Evolutionary conservation across 2,888 invertebrate species (phyloP).

Genomic region (Ellobium chinense): DNA sequence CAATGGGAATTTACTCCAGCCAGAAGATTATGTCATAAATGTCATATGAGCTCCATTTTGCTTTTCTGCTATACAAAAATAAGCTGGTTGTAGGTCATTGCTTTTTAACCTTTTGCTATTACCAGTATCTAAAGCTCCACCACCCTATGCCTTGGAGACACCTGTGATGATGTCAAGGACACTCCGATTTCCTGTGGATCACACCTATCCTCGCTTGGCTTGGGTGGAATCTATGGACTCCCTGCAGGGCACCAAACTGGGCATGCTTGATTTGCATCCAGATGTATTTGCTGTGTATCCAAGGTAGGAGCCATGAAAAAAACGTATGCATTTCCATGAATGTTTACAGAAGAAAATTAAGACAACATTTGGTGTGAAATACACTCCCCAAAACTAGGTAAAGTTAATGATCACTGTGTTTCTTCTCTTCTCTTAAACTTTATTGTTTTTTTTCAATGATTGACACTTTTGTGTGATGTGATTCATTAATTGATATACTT

Average conservation of each 20-base stretch:
- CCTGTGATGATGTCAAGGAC: constrained; percentile 72
- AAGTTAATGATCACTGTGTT: no score
- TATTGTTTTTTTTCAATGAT: no score
- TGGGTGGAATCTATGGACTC: constrained; percentile 78
- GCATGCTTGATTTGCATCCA: constrained; percentile 93
- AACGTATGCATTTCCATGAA: background rate
- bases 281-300: constrained; percentile 90
- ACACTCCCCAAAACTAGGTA: background rate
- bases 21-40: no score
- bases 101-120: background rate
- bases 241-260: constrained; percentile 81
- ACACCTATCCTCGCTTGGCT: constrained; percentile 71
- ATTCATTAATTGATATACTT: no score
- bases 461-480: no score
- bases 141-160: constrained; percentile 7
- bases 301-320: constrained; percentile 79
- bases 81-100: no score
- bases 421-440: no score
- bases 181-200: constrained; percentile 63
- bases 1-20: no score
- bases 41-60: no score
- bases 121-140: background rate
- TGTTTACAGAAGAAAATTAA: background rate
- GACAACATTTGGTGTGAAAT: background rate
- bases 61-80: no score